phyloP scores from a whole-genome alignment of 2,113 vertebrate genomes.

The Upupa epops region DNA sequence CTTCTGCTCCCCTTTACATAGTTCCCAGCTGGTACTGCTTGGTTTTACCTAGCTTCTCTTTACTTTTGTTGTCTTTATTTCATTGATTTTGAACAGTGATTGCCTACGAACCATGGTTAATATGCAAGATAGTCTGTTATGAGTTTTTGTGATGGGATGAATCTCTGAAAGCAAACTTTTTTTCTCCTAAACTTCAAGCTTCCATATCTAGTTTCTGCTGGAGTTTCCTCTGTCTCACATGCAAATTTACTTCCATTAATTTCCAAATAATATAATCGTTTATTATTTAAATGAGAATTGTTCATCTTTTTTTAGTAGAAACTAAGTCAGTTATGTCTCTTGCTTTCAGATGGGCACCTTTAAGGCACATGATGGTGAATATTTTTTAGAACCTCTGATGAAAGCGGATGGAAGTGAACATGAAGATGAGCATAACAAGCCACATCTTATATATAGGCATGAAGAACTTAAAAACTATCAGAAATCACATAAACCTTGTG shows the following conservation, averaged over 20 bases:
- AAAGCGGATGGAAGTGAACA: constrained; percentile 79
- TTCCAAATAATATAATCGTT: neutral
- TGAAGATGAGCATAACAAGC: constrained; percentile 92
- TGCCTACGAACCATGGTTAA: neutral
- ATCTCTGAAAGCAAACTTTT: neutral
- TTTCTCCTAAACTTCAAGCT: neutral
- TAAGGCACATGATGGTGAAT: constrained; percentile 88
- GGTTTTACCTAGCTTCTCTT: neutral
- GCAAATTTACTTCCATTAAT: neutral
- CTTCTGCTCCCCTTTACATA: neutral
- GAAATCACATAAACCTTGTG: constrained; percentile 75
- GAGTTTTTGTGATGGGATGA: neutral
- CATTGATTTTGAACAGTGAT: neutral
- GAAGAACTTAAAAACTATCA: constrained; percentile 69
- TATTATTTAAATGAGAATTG: neutral
- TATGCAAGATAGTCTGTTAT: neutral
- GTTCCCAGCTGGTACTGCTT: neutral
- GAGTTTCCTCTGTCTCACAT: rapidly evolving
- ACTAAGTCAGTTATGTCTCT: neutral
- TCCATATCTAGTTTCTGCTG: neutral
- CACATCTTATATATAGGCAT: constrained; percentile 90
- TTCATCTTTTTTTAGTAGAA: neutral
- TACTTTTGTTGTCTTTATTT: neutral
- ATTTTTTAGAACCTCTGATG: constrained; percentile 93
- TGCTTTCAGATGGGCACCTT: constrained; percentile 76